Base-by-base conservation (phyloP, 2,797 vertebrate genomes). In the Harpagifer antarcticus region DNA sequence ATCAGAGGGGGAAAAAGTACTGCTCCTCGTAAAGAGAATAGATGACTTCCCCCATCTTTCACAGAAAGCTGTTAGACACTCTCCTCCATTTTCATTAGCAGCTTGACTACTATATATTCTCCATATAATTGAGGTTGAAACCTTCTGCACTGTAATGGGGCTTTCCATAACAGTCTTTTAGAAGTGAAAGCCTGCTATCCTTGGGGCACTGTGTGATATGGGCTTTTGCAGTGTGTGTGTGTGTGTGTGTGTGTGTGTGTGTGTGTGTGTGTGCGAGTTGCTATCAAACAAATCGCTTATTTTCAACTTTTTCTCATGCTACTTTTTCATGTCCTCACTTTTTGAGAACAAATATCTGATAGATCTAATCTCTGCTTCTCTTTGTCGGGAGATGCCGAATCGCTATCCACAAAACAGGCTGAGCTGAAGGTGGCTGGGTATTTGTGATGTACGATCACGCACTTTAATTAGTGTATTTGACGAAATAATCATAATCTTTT, bases 121-220 rank as follows among this genome's bases (percentile, higher is more conserved):
- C 87, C 81, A 84, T 87, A 88, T 94, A 94, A 94, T 93, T 93
- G 92, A 93, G 92, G 92, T 91, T 89, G 91, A 91, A 92, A 92
- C 91, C 91, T 90, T 76, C 77, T 91, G 90, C 90, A 91, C 90
- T 93, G 92, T 93, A 94, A 95, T 93, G 88, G 92, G 84, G 86
- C 89, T 87, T 90, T 94, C 92, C 88, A 92, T 93, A 94, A 93
- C 91, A 89, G 91, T 93, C 89, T 90, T 86, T 91, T 92, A 92
- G 90, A 88, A 91, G 85, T 87, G 81, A 88, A 90, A 87, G 87
- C 84, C 88, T 88, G 87, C 86, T 82, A 91, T 90, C 86, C 83
- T 78, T 62, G 72, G 68, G 67, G 70, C 20, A 42, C 73, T 65
- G 47, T 62, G 68, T 82, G 83, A 87, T 89, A 75, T n/a, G 49